Evolutionary conservation across 2,113 vertebrate genomes (phyloP).

Genomic region (Candoia aspera): DNA sequence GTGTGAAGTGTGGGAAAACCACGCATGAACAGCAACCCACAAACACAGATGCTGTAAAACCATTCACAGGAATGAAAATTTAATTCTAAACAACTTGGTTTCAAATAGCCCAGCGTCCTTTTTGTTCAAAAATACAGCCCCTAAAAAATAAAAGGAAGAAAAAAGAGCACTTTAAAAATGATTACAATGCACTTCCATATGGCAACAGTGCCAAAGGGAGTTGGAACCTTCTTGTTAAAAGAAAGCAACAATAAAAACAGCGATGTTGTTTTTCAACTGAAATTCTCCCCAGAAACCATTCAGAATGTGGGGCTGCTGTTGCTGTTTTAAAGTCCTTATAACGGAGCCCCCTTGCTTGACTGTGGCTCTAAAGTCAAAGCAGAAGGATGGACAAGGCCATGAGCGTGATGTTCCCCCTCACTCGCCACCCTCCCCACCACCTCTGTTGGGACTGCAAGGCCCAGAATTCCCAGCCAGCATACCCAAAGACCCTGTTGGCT

Average conservation of each 20-base stretch:
- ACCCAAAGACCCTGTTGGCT: background rate
- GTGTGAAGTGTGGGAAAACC: background rate
- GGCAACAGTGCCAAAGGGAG: background rate
- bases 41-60: background rate
- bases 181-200: background rate
- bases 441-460: background rate
- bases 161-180: background rate
- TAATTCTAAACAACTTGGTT: slow-evolving; percentile 5
- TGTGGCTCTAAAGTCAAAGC: background rate
- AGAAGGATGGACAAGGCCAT: background rate
- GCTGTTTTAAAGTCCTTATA: background rate
- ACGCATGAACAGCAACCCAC: background rate
- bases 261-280: background rate
- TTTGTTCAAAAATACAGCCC: background rate
- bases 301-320: background rate
- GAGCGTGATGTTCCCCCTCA: background rate
- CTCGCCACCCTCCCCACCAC: no score
- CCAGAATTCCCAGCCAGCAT: background rate
- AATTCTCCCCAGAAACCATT: background rate
- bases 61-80: background rate
- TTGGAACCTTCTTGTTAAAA: background rate
- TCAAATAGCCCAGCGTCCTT: background rate
- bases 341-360: background rate
- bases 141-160: no score
- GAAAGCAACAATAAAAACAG: background rate